phyloP scores from a whole-genome alignment of 92 coral and sea anemone species.

The Porites lobata region DNA sequence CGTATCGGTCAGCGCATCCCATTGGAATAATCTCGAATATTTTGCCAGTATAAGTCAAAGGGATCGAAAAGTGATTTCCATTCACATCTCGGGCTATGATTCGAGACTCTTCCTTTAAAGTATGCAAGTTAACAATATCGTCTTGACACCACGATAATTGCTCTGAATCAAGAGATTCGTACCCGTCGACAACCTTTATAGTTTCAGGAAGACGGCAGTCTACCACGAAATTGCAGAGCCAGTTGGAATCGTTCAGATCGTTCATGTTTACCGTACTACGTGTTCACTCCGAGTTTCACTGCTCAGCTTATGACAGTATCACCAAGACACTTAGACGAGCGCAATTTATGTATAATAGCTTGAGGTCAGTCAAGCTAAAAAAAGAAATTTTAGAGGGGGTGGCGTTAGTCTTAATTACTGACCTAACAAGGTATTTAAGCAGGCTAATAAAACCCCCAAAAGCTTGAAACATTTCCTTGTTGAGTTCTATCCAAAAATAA shows the following conservation, averaged over 20 bases:
- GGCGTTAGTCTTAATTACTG: neutral
- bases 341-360: no score
- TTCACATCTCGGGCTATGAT: conserved; percentile 43
- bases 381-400: neutral
- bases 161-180: conserved; percentile 15
- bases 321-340: no score
- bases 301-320: no score
- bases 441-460: neutral
- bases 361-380: neutral
- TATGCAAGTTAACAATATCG: conserved; percentile 52
- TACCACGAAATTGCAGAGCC: conserved; percentile 21
- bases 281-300: no score
- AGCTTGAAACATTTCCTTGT: neutral
- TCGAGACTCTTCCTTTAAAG: conserved; percentile 29
- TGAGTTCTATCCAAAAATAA: neutral
- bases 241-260: no score
- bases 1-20: conserved; percentile 25
- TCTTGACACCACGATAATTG: conserved; percentile 46
- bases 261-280: neutral
- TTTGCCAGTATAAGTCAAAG: conserved; percentile 46
- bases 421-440: neutral
- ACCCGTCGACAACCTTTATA: conserved; percentile 26
- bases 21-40: conserved; percentile 54
- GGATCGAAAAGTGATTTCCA: conserved; percentile 44
- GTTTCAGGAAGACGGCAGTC: conserved; percentile 25